phyloP scores from a whole-genome alignment of 2,797 vertebrate species.

The Cichlasoma orientale region DNA sequence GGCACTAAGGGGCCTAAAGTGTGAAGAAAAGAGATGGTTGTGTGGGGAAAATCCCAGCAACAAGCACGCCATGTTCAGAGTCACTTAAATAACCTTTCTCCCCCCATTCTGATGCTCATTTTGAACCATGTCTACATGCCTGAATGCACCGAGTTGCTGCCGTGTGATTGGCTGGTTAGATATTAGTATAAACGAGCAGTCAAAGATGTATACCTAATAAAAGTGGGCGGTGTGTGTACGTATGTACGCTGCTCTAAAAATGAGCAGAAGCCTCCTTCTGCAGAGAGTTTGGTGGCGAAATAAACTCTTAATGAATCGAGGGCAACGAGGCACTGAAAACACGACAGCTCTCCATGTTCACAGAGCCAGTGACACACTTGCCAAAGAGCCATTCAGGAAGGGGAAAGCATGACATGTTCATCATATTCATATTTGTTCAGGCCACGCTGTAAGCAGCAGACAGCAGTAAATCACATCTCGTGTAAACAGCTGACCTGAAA shows the following conservation, averaged over 20 bases:
- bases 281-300: background rate
- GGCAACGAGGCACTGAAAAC: background rate
- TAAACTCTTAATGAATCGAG: background rate
- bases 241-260: background rate
- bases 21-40: background rate
- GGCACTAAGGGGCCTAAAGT: no score
- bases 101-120: background rate
- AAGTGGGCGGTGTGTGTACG: background rate
- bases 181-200: background rate
- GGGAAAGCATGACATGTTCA: background rate
- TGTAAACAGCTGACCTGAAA: background rate
- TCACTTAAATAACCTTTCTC: accelerated
- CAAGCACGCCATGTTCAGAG: background rate
- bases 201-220: background rate
- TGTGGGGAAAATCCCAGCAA: background rate
- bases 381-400: background rate
- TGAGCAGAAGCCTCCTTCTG: background rate
- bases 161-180: no score
- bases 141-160: background rate
- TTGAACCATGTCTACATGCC: background rate
- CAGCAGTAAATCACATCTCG: background rate
- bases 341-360: background rate
- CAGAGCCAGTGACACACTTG: background rate
- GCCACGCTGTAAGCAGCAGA: background rate
- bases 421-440: background rate